phyloP scores from a whole-genome alignment of 1,140 invertebrate genomes.

The Matsumurasca onukii region DNA sequence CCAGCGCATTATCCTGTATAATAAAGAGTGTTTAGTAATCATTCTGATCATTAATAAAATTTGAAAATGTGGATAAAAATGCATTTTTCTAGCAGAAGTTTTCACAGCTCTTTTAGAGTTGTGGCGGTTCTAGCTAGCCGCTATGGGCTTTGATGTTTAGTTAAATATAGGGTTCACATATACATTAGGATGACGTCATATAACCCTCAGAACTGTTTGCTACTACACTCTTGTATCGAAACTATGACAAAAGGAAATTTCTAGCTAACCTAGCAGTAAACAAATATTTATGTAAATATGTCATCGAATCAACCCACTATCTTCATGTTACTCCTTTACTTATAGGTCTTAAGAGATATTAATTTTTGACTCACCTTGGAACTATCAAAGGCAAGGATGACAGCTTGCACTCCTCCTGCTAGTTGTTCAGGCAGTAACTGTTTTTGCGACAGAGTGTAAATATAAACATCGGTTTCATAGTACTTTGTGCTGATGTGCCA shows the following conservation, averaged over 20 bases:
- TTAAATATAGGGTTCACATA: background rate
- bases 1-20: constrained; percentile 51
- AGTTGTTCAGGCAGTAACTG: constrained; percentile 51
- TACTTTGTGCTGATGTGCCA: constrained; percentile 69
- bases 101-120: background rate
- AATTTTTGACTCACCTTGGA: constrained; percentile 48
- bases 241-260: background rate
- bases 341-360: background rate
- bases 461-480: constrained; percentile 58
- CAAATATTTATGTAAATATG: background rate
- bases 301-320: background rate
- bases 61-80: too few species aligned
- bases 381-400: constrained; percentile 60
- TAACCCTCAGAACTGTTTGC: background rate
- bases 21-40: background rate
- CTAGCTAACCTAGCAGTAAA: background rate
- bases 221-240: background rate
- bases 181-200: background rate
- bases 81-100: too few species aligned
- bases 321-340: background rate
- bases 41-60: background rate
- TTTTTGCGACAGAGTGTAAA: constrained; percentile 54
- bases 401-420: constrained; percentile 56
- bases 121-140: background rate
- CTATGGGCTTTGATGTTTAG: background rate